Base-by-base conservation (phyloP, 2,113 vertebrate genomes). In the Sitta europaea region DNA sequence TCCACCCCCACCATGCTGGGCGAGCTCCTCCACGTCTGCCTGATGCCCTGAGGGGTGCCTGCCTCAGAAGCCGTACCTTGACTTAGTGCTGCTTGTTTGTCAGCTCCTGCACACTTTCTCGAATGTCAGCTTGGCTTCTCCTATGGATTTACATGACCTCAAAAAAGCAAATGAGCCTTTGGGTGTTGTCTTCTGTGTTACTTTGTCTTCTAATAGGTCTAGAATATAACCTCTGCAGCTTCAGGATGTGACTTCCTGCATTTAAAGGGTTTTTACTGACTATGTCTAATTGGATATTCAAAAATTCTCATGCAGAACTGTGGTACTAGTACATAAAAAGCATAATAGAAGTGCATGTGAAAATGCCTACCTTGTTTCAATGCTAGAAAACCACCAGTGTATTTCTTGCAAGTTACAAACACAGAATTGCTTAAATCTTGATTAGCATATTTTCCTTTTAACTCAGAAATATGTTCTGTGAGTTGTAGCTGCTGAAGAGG, bases 51-150 rank as follows among this genome's bases (percentile, higher is more conserved):
- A 11, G 47, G 21, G 27, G 8, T 8, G 4, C 21, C 20, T 2
- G 5, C 6, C 19, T 31, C 36, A 5, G 31, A 31, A 57, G 22
- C 13, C 17, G 7, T 81, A 4, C 10, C 36, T 40, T 33, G n/a
- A 38, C 20, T 28, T 68, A 33, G 14, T 7, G 12, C 11, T 4
- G 5, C 65, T n/a, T 35, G 21, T 38, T 84, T n/a, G 21, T 70
- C 25, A 38, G 6, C 25, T 70, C 17, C 59, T 29, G 12, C 20
- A 8, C 1, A 1, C 18, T 50, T 74, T 29, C 36, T 73, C 0
- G 0, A 31, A 5, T 53, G n/a, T n/a, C 24, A 23, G 27, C 14
- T 50, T 80, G 62, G 57, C 67, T 90, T 51, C 18, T 31, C 12
- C 10, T 31, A 15, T 38, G 28, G 1, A 3, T 76, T 76, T 67